These are phyloP conservation scores for Serilophus lunatus DNA, from an alignment of 2,113 vertebrate species.

Conservation along the genomic window DNA sequence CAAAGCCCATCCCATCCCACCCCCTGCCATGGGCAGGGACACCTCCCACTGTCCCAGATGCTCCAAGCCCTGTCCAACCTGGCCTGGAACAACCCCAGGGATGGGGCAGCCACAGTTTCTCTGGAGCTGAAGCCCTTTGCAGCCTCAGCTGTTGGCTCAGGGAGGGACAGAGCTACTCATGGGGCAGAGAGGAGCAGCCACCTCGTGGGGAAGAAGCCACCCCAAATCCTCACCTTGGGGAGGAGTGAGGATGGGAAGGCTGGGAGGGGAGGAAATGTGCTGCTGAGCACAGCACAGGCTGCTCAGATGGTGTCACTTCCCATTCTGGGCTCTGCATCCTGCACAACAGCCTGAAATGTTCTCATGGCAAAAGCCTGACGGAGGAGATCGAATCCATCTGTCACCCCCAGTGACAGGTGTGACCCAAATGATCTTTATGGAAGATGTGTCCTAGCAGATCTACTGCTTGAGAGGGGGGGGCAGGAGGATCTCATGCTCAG, in stretches of 20 bases:
- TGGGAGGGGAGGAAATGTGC: background rate
- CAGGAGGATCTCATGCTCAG: background rate
- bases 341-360: background rate
- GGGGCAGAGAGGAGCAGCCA: too few relatives aligned
- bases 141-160: background rate
- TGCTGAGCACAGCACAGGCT: background rate
- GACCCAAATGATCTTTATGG: background rate
- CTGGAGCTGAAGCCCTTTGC: background rate
- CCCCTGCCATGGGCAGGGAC: background rate
- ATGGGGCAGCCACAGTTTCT: background rate
- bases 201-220: rapidly evolving
- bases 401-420: background rate
- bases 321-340: background rate
- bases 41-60: background rate
- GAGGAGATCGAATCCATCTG: background rate
- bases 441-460: background rate
- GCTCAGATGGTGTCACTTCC: background rate
- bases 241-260: background rate
- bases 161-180: too few relatives aligned
- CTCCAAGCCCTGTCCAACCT: rapidly evolving
- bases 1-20: background rate
- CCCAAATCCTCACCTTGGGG: rapidly evolving
- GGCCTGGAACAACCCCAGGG: background rate
- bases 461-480: too few relatives aligned
- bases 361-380: background rate